Base-by-base conservation (phyloP, 92 coral and sea anemone species). In the Epizoanthus stellaris region DNA sequence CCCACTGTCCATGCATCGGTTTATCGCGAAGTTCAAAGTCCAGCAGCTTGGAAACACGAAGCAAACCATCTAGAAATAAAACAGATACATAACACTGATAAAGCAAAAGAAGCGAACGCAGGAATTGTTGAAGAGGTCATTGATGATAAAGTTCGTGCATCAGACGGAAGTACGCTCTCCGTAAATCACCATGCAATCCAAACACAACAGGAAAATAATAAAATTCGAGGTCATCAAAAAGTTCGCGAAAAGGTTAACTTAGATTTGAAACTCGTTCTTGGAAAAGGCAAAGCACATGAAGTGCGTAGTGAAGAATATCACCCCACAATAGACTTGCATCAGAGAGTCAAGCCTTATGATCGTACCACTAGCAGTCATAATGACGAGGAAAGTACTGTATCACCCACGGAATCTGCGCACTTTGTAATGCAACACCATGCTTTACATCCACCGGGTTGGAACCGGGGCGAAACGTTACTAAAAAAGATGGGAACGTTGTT, bases 401-500 rank as follows among this genome's bases (percentile, higher is more conserved):
- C 56, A 8, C 56, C 60, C 13, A 61, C 59, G 25, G 42, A 79
- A 43, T 71, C 47, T 43, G 15, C 56, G 56, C 56, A 52, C 56
- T 52, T 45, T 5, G 23, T 20, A 17, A 38, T 62, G 39, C 70
- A 40, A 43, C 40, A 42, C 14, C 15, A 39, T 12, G 20, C 5
- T 20, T 62, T 42, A 1, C 52, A 79, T 14, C 45, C 67, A 11
- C 71, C 71, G 20, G 15, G 19, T n/a, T 40, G 70, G 72, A 45
- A 64, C 8, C n/a, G 83, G 16, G 83, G 83, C 0, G 53, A 79
- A 21, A 4, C n/a, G 15, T 20, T 79, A 17, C 83, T 79, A 0
- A 21, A 79, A 42, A 79, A 70, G 59, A 79, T 79, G 21, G 83
- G 83, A 13, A 12, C 20, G 16, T 47, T 79, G 60, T 79, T 79